phyloP scores from a whole-genome alignment of 2,888 invertebrate species.

The Eueremaeus valkanovi region DNA sequence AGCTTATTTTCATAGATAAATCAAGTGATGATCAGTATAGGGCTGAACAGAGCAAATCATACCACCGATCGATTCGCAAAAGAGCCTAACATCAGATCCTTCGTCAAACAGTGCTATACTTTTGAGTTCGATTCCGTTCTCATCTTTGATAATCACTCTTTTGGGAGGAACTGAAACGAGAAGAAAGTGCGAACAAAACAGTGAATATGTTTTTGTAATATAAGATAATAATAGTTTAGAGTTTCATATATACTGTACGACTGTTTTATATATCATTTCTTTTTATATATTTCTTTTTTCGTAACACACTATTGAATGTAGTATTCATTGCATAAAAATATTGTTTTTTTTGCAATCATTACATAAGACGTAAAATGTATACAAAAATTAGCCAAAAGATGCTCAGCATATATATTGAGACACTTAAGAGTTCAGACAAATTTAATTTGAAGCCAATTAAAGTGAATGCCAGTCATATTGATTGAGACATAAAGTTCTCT shows the following conservation, averaged over 20 bases:
- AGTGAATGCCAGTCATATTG: too few species aligned
- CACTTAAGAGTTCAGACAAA: too few species aligned
- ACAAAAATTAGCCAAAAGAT: too few species aligned
- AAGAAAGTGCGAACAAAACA: neutral
- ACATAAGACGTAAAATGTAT: too few species aligned
- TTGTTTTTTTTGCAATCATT: too few species aligned
- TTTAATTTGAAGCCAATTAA: too few species aligned
- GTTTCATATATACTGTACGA: neutral
- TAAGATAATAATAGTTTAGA: neutral
- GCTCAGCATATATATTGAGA: too few species aligned
- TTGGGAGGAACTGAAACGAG: slow-evolving; percentile 19
- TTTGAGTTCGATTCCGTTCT: slow-evolving; percentile 24
- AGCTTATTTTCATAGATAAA: too few species aligned
- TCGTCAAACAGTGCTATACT: slow-evolving; percentile 31
- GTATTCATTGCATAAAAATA: too few species aligned
- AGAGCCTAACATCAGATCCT: slow-evolving; percentile 35
- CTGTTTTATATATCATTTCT: neutral
- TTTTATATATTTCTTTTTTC: neutral
- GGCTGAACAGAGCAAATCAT: neutral
- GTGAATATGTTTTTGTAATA: neutral
- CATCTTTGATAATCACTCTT: slow-evolving; percentile 35
- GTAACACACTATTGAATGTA: too few species aligned
- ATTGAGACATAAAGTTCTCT: too few species aligned
- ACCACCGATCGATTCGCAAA: slow-evolving; percentile 40
- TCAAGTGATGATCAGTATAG: too few species aligned